Evolutionary conservation across 2,113 vertebrate species (phyloP).

Genomic region (Zosterops pallidus): DNA sequence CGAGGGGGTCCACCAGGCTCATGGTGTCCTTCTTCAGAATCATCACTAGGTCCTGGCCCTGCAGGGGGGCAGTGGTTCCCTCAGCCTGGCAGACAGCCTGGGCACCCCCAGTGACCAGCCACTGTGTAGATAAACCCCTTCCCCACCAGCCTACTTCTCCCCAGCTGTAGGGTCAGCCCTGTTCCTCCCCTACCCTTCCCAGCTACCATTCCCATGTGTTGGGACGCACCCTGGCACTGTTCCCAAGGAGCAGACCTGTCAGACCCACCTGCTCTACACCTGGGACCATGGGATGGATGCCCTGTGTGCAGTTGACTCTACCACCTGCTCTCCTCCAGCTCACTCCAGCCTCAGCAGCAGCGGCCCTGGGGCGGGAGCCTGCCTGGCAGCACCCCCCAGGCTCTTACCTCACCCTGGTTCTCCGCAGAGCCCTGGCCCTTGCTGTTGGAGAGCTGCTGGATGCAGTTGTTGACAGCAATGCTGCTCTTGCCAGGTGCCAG

Average conservation of each 20-base stretch:
- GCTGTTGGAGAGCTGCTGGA: slow-evolving; percentile 93
- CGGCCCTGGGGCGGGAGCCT: accelerated
- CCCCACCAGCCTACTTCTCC: not conserved
- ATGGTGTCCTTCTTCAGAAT: slow-evolving; percentile 94
- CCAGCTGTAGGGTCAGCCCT: accelerated
- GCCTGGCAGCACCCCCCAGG: not conserved
- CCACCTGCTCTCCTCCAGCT: not conserved
- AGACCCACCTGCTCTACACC: not conserved
- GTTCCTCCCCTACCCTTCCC: not conserved
- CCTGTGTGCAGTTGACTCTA: not conserved
- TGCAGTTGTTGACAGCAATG: slow-evolving; percentile 92
- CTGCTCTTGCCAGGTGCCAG: slow-evolving; percentile 94
- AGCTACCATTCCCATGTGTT: not conserved
- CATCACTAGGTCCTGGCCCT: slow-evolving; percentile 95
- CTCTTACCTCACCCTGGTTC: slow-evolving; percentile 86
- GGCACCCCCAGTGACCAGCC: not conserved
- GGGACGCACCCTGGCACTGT: not conserved
- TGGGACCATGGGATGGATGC: accelerated
- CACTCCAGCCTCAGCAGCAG: accelerated
- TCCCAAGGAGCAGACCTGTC: not conserved
- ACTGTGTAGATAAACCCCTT: accelerated
- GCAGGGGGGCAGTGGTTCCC: not conserved
- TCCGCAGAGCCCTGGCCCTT: slow-evolving; percentile 75
- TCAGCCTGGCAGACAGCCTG: not conserved
- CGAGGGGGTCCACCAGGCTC: slow-evolving; percentile 89